Conservation (phyloP, 2,888 invertebrate species). For the Endomychus coccineus region DNA sequence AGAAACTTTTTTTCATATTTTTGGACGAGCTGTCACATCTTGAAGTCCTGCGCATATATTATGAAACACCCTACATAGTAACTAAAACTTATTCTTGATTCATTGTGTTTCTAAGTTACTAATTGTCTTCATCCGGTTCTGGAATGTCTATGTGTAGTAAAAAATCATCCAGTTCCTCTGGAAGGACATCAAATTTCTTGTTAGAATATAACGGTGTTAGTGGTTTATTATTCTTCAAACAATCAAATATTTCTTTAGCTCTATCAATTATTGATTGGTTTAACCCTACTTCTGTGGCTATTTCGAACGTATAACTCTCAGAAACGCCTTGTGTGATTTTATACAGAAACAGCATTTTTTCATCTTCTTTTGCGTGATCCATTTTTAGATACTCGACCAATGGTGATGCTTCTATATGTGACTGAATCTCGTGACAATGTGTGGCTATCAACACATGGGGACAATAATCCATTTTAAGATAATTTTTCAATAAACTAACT, state of each 20-base stretch:
- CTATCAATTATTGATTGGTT: constrained; percentile 47
- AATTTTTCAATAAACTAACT: constrained; percentile 59
- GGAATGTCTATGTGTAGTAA: background rate
- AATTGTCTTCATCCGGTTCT: too few species aligned
- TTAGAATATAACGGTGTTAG: constrained; percentile 6
- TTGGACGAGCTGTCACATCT: too few species aligned
- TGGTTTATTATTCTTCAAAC: constrained; percentile 2
- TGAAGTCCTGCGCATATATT: too few species aligned
- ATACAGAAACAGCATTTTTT: constrained; percentile 59
- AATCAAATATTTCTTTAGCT: constrained; percentile 42
- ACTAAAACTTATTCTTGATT: too few species aligned
- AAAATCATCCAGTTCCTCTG: background rate
- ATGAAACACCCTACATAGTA: too few species aligned
- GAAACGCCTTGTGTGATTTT: constrained; percentile 55
- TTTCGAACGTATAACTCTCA: constrained; percentile 59
- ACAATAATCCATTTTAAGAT: constrained; percentile 52
- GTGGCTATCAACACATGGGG: constrained; percentile 74
- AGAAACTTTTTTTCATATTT: too few species aligned
- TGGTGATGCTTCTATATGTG: constrained; percentile 50
- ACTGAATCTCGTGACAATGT: constrained; percentile 62
- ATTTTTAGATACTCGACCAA: constrained; percentile 33
- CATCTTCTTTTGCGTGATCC: constrained; percentile 34
- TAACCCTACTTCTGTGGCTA: constrained; percentile 56
- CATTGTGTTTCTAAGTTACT: too few species aligned
- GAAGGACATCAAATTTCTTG: too few species aligned